Evolutionary conservation across 2,797 vertebrate species (phyloP).

Genomic region (Peromyscus aztecus): DNA sequence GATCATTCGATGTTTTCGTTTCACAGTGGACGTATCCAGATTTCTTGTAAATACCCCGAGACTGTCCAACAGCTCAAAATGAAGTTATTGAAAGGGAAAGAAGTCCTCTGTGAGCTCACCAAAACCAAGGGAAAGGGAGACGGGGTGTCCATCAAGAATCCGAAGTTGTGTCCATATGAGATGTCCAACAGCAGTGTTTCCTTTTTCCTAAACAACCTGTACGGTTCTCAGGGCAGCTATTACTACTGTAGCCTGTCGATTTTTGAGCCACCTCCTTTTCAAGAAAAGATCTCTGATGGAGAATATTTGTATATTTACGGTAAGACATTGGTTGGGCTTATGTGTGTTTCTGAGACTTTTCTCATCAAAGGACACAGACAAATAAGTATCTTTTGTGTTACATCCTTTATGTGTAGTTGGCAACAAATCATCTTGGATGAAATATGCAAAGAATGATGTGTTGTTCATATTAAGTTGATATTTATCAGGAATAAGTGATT

Average conservation of each 20-base stretch:
- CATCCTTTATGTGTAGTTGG: background rate
- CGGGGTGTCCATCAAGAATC: background rate
- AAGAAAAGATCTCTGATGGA: slow-evolving; percentile 70
- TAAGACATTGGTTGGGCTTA: slow-evolving; percentile 78
- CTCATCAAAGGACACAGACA: slow-evolving; percentile 52
- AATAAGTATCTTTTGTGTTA: background rate
- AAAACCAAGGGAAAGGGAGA: slow-evolving; percentile 66
- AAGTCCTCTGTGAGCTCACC: slow-evolving; percentile 84
- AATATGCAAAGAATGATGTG: background rate
- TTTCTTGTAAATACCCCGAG: slow-evolving; percentile 84
- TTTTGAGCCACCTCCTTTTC: slow-evolving; percentile 87
- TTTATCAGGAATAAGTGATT: background rate
- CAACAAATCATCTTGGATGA: slow-evolving; percentile 4
- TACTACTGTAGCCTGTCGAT: slow-evolving; percentile 86
- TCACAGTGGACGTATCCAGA: slow-evolving; percentile 82
- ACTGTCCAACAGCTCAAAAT: slow-evolving; percentile 85
- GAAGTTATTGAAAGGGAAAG: slow-evolving; percentile 84
- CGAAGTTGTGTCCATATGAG: slow-evolving; percentile 79
- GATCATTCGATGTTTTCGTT: slow-evolving; percentile 79
- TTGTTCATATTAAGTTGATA: background rate
- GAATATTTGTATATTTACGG: slow-evolving; percentile 88
- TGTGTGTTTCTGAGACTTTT: slow-evolving; percentile 42
- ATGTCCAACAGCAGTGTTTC: slow-evolving; percentile 81
- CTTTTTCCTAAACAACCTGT: slow-evolving; percentile 86
- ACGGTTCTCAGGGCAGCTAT: slow-evolving; percentile 81